Conservation (phyloP, 2,113 vertebrate genomes). For the Terrapene triunguis region DNA sequence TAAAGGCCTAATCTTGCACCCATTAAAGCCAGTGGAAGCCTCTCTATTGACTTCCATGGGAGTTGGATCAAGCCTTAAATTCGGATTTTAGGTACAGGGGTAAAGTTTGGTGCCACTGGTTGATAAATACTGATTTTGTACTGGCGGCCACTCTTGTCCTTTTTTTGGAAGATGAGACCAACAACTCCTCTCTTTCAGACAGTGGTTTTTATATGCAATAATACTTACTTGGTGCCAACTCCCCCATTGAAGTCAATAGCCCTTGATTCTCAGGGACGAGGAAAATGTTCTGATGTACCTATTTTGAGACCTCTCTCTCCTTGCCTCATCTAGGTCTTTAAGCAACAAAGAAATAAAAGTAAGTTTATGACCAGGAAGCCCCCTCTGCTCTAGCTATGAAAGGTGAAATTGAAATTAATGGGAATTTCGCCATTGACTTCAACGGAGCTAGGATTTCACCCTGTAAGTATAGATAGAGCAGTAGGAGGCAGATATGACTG, state of each 20-base stretch:
- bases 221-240: background rate
- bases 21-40: background rate
- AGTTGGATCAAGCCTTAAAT: background rate
- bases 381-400: background rate
- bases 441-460: background rate
- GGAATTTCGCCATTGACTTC: background rate
- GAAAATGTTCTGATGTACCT: background rate
- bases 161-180: background rate
- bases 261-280: background rate
- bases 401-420: background rate
- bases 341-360: background rate
- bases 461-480: background rate
- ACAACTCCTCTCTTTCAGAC: background rate
- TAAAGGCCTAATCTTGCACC: background rate
- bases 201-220: background rate
- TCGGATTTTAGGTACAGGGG: background rate
- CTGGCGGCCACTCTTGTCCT: background rate
- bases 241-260: background rate
- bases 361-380: background rate
- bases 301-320: background rate
- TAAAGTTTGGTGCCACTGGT: rapidly evolving
- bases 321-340: background rate
- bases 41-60: background rate
- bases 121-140: background rate
- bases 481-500: background rate